Evolutionary conservation across 1,140 invertebrate genomes (phyloP), one percentile per base, ranked within the genome.

Genomic region (Drosophila ironensis): DNA sequence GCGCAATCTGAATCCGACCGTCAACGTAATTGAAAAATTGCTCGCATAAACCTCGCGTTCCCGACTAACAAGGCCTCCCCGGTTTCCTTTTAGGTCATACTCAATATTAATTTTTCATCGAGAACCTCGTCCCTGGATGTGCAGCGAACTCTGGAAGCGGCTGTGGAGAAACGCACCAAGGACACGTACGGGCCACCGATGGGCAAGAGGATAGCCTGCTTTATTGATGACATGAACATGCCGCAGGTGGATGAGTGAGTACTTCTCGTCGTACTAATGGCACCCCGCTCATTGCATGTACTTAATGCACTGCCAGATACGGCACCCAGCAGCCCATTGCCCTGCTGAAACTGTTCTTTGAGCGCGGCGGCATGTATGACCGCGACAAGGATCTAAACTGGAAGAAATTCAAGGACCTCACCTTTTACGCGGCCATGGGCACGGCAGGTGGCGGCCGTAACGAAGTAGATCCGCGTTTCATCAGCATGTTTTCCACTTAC

Each of bases 141-240:
- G 4, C 97, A 98, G 88, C 92, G 93, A 35, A 97, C 94, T 75
- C 91, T 98, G 47, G 97, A 98, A 91, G 94, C 95, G 0, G 93
- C 93, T 19, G 93, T 98, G 2, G 96, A 97, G 82, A 98, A 97
- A 90, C 91, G 96, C 67, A 97, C 96, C 2, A 97, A 97, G 89
- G 95, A 97, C 87, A 94, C 94, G 12, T 98, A 95, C 84, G 97
- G 97, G 0, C 97, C 97, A 47, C 93, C 96, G 3, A 92, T 95
- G 30, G 96, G 96, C 12, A 98, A 97, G 91, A 94, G 95, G 77
- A 91, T 98, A 69, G 91, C 97, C 35, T 93, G 97, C 67, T 98
- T 98, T 87, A 95, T 98, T 67, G 97, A 98, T 88, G 96, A 98
- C 78, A 94, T 98, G 94, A 97, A 98, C 89, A 97, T 97, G 96